Evolutionary conservation across 2,797 vertebrate species (phyloP), one percentile per base, ranked within the genome.

Genomic region (Molossus alvarezi): DNA sequence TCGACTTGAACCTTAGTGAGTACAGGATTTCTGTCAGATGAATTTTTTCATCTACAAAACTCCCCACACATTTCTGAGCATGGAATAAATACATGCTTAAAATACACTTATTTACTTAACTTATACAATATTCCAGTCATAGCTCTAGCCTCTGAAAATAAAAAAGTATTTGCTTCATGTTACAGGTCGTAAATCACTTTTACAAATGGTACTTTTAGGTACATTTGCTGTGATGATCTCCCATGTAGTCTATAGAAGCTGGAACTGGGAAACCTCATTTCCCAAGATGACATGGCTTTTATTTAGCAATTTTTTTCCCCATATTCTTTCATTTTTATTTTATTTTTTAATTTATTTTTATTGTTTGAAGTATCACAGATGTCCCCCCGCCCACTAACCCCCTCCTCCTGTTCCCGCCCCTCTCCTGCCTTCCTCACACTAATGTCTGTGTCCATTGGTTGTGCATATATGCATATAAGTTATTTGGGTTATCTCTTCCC

Each of bases 31-130:
- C 69, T 85, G 27, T 41, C 89, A 86, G 27, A 67, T 94, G 72
- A 41, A 17, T 48, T 45, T 85, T 92, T 94, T 88, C 88, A 67
- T 79, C 58, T 27, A 82, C 3, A 64, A 84, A 96, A 81, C 20
- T 33, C 27, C 45, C 62, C 77, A 67, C 84, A 23, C 18, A 60
- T 58, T 53, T 58, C 41, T 90, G 51, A 88, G 8, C 45, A 79
- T 33, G 64, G 23, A 73, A 27, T 27, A 45, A 12, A 51, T 27
- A 45, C 10, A 51, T 79, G 23, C 21, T 93, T 64, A 88, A 86
- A 93, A 84, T 82, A 60, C 45, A 3, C 14, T 67, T 92, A 57
- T 82, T 92, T 37, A 29, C 27, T 41, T 82, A 75, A 55, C 48
- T 60, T 60, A 21, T 14, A 77, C 17, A 45, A 53, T 62, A 92